Evolutionary conservation across 2,113 vertebrate species (phyloP).

Genomic region (Gracilinanus agilis): DNA sequence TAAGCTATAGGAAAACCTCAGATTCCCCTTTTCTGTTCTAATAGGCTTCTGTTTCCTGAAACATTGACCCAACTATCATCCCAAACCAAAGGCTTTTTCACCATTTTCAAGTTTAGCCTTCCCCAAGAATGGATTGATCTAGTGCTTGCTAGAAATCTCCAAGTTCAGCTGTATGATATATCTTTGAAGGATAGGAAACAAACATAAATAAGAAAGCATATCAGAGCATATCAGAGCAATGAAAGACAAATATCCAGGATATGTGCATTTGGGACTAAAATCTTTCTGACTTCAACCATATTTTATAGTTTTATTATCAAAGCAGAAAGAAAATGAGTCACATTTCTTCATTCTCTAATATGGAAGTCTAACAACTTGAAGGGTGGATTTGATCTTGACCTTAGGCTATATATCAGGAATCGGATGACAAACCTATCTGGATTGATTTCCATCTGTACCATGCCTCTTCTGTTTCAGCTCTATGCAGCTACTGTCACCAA

Average conservation of each 20-base stretch:
- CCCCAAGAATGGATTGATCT: slow-evolving; percentile 7
- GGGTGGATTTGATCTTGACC: slow-evolving; percentile 55
- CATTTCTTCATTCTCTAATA: slow-evolving; percentile 51
- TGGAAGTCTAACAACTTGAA: slow-evolving; percentile 48
- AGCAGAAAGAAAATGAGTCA: slow-evolving; percentile 33
- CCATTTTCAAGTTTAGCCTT: neutral
- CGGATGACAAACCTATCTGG: slow-evolving; percentile 52
- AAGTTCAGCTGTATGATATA: slow-evolving; percentile 35
- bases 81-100: neutral
- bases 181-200: neutral
- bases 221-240: neutral
- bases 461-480: neutral
- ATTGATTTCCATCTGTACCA: slow-evolving; percentile 45
- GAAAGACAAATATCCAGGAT: slow-evolving; percentile 54
- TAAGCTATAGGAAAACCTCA: neutral
- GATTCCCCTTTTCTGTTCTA: too few relatives aligned
- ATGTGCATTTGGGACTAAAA: slow-evolving; percentile 62
- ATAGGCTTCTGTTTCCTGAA: neutral
- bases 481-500: neutral
- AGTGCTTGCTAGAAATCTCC: slow-evolving; percentile 27
- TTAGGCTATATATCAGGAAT: slow-evolving; percentile 33
- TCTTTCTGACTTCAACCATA: slow-evolving; percentile 58
- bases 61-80: neutral
- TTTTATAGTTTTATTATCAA: slow-evolving; percentile 52
- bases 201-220: slow-evolving; percentile 24